phyloP scores from a whole-genome alignment of 2,888 invertebrate genomes.

The Chloroclystis v-ata region DNA sequence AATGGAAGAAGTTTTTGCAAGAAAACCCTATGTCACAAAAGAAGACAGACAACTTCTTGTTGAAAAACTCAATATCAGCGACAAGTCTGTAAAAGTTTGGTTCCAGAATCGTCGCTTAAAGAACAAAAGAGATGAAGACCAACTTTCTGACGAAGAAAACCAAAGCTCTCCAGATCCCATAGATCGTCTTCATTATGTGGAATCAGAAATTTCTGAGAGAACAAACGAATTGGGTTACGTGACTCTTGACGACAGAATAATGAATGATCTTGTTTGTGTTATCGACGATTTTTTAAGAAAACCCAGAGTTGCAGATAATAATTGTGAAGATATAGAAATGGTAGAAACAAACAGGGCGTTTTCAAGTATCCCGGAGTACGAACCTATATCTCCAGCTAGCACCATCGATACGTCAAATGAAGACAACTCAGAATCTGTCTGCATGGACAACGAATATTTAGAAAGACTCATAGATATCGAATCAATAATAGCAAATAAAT shows the following conservation, averaged over 20 bases:
- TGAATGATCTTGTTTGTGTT: slow-evolving; percentile 39
- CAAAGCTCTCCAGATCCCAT: slow-evolving; percentile 14
- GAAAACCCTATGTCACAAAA: slow-evolving; percentile 82
- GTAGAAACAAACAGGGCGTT: slow-evolving; percentile 14
- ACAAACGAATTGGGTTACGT: slow-evolving; percentile 48
- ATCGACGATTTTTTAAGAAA: slow-evolving; percentile 36
- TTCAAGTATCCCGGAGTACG: slow-evolving; percentile 36
- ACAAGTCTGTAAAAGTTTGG: slow-evolving; percentile 87
- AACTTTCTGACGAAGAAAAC: slow-evolving; percentile 9
- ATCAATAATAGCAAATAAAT: slow-evolving; percentile 15
- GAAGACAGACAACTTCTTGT: slow-evolving; percentile 83
- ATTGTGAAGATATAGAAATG: slow-evolving; percentile 10
- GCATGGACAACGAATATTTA: slow-evolving; percentile 33
- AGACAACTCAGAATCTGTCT: slow-evolving; percentile 35
- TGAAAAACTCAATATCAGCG: slow-evolving; percentile 77
- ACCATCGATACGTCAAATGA: slow-evolving; percentile 29
- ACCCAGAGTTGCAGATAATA: neutral
- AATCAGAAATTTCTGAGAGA: slow-evolving; percentile 42
- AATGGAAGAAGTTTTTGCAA: slow-evolving; percentile 83
- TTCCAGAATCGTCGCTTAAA: slow-evolving; percentile 87
- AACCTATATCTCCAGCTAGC: slow-evolving; percentile 56
- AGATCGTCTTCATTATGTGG: slow-evolving; percentile 39
- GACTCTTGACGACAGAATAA: slow-evolving; percentile 43
- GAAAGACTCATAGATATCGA: slow-evolving; percentile 38
- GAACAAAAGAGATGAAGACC: slow-evolving; percentile 68